Percentiles rank a stretch among this genome's conserved stretches.
These are phyloP conservation scores for Hoplostethus mediterraneus DNA, from an alignment of 2,797 vertebrate genomes.

Conservation along the genomic window DNA sequence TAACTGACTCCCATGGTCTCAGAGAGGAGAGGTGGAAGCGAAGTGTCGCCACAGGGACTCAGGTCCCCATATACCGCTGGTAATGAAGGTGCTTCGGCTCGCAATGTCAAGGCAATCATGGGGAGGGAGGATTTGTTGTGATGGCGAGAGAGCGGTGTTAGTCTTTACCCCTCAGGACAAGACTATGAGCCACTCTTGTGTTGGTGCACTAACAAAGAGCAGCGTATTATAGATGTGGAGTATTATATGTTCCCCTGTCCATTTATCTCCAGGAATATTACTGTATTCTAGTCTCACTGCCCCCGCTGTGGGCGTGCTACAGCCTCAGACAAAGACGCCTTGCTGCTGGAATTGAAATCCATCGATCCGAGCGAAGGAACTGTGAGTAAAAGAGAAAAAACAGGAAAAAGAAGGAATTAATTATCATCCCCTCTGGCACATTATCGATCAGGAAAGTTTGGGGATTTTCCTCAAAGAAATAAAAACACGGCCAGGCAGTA, in stretches of 20 bases:
- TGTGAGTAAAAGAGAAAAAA: slow-evolving; percentile 26
- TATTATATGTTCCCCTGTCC: slow-evolving; percentile 8
- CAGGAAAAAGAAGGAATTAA: slow-evolving; percentile 37
- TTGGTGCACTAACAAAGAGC: slow-evolving; percentile 6
- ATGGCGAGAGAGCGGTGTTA: slow-evolving; percentile 20
- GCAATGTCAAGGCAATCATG: slow-evolving; percentile 25
- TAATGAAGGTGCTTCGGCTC: slow-evolving; percentile 44
- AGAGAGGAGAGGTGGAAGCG: slow-evolving; percentile 4
- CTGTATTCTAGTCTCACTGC: slow-evolving; percentile 2
- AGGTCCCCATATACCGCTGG: slow-evolving; percentile 23
- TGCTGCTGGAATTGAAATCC: slow-evolving; percentile 50
- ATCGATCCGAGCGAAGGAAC: slow-evolving; percentile 49
- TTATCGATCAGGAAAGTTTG: slow-evolving; percentile 66
- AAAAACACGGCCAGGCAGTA: slow-evolving; percentile 8
- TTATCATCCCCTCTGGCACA: slow-evolving; percentile 29
- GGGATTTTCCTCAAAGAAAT: slow-evolving; percentile 38
- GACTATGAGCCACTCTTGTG: slow-evolving; percentile 24
- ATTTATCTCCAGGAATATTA: slow-evolving; percentile 35
- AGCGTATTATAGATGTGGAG: slow-evolving; percentile 7
- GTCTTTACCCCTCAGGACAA: slow-evolving; percentile 42
- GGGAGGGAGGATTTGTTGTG: slow-evolving; percentile 33
- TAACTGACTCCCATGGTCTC: slow-evolving; percentile 31
- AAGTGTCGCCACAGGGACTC: slow-evolving; percentile 3
- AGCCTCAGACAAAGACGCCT: slow-evolving; percentile 40
- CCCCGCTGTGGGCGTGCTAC: too few relatives aligned